These are phyloP conservation scores for Sycophila sp. DNA, from an alignment of 1,140 invertebrate genomes.

Conservation along the genomic window DNA sequence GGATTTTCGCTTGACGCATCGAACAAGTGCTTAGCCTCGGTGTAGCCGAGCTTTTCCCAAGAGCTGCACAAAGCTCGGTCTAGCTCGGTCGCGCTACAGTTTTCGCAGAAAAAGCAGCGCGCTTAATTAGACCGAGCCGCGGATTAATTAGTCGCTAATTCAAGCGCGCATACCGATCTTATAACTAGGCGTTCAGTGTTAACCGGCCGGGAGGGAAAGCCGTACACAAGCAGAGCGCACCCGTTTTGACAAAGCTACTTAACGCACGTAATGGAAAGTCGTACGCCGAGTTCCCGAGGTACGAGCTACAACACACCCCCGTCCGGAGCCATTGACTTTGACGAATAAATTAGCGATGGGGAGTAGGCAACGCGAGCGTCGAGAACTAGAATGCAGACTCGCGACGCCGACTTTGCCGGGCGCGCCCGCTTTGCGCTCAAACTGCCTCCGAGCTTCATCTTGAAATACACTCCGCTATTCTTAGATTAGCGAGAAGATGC, in stretches of 20 bases:
- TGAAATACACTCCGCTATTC: constrained; percentile 36
- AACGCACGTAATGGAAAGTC: constrained; percentile 30
- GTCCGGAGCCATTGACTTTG: constrained; percentile 31
- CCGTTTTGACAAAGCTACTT: constrained; percentile 39
- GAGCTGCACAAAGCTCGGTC: too few relatives aligned
- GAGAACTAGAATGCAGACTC: constrained; percentile 20
- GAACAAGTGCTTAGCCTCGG: too few relatives aligned
- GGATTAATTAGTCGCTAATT: constrained; percentile 17
- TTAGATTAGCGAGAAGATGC: constrained; percentile 22
- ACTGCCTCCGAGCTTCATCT: constrained; percentile 31
- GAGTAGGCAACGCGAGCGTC: background rate
- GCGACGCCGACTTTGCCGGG: constrained; percentile 16
- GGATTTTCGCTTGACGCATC: too few relatives aligned
- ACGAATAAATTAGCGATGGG: constrained; percentile 39
- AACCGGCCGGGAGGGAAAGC: background rate
- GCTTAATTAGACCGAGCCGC: too few relatives aligned
- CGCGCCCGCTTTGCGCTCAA: constrained; percentile 24
- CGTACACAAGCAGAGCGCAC: constrained; percentile 16
- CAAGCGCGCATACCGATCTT: background rate
- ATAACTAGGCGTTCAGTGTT: constrained; percentile 6
- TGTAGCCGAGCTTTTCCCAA: too few relatives aligned
- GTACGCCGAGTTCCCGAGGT: constrained; percentile 23
- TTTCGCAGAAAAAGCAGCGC: too few relatives aligned
- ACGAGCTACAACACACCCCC: constrained; percentile 19
- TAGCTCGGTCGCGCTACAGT: too few relatives aligned